Conservation (phyloP, 1,140 invertebrate species). For the Drosophila parabipectinata region DNA sequence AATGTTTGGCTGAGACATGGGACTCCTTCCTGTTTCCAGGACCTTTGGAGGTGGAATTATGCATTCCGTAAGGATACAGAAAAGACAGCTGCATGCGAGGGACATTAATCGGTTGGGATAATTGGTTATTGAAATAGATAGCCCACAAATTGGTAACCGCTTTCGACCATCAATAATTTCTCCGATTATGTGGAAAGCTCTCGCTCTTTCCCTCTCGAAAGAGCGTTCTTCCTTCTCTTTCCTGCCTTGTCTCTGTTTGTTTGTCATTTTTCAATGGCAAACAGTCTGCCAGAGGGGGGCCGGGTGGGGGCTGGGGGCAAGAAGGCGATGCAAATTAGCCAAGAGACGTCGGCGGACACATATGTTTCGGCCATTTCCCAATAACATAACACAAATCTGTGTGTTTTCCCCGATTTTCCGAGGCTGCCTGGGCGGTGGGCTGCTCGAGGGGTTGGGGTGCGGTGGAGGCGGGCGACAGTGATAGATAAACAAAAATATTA, state of each 20-base stretch:
- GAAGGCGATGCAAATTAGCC: conserved; percentile 33
- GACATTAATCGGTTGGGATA: not conserved
- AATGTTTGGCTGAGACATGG: conserved; percentile 11
- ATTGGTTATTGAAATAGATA: too few species aligned
- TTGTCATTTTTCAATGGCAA: conserved; percentile 55
- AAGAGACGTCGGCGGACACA: conserved; percentile 33
- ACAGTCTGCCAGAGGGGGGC: conserved; percentile 1
- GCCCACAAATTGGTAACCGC: too few species aligned
- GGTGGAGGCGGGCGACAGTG: not conserved
- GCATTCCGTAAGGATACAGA: not conserved
- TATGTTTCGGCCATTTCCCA: conserved; percentile 52
- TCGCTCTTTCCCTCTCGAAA: too few species aligned
- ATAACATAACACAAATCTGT: conserved; percentile 41
- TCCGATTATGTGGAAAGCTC: not conserved
- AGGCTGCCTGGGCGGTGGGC: not conserved
- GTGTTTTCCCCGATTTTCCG: conserved; percentile 30
- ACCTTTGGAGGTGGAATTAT: not conserved
- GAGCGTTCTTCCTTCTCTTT: not conserved
- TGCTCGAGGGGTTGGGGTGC: not conserved
- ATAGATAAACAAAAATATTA: conserved; percentile 29
- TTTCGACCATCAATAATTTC: conserved; percentile 18
- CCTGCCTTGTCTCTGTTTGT: conserved; percentile 28
- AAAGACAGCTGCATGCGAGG: not conserved
- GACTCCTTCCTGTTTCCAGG: not conserved
- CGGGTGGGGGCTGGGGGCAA: not conserved